Base-by-base conservation (phyloP, 2,797 vertebrate species). In the Acanthiza pusilla region DNA sequence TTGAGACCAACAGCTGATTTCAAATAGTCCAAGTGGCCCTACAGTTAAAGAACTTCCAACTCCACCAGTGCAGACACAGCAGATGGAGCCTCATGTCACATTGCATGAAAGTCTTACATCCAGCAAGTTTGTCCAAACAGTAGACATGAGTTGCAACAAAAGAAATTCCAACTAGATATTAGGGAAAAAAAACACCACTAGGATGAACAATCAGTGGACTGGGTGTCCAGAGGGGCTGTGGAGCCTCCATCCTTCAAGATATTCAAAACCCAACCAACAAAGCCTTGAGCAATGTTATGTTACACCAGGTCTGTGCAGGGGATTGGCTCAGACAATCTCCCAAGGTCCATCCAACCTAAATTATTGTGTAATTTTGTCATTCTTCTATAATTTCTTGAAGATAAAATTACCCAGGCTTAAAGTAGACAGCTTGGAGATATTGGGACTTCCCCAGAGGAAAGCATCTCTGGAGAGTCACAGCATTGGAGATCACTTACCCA, bases 1-100 rank as follows among this genome's bases (percentile, higher is more conserved):
- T 62, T 77, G 86, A 92, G 58, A 89, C 57, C 78, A 91, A 26
- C 40, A 89, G 61, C 23, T 88, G 63, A 86, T 70, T 95, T 91
- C 82, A 70, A 66, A 73, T 23, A 86, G 47, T 38, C 47, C 38
- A 70, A 89, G 55, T 29, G 60, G 51, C 30, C 57, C 48, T 53
- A 55, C 15, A 45, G 53, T 71, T 61, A 76, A 87, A 82, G 45
- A 79, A 91, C 43, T 74, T 78, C 54, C 48, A 62, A 32, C 51
- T 85, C 73, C 72, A 80, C 20, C 11, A 4, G 16, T 53, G 60
- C 32, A 47, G 45, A 77, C 5, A 23, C 12, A 92, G 30, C 43
- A 77, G 89, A 74, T 22, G 21, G 47, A 93, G 54, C 25, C 51
- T 84, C 26, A 36, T 83, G 55, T 66, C 66, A 68, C 76, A 61